Evolutionary conservation across 1,140 invertebrate genomes (phyloP).

Genomic region (Eueides isabella): DNA sequence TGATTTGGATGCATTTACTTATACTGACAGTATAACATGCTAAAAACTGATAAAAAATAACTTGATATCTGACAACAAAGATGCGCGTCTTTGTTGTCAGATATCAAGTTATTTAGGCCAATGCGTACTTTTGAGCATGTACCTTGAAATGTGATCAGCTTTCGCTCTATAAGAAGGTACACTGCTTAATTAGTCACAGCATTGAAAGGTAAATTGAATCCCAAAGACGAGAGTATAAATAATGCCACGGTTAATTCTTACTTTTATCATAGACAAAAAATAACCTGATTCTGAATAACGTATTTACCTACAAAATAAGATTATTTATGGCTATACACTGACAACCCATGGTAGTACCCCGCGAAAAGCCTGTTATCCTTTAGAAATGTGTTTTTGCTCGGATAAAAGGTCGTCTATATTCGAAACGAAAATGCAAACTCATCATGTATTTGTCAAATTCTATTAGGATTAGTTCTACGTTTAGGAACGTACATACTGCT

Average conservation of each 20-base stretch:
- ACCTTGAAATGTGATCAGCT: too few species aligned
- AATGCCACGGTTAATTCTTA: not conserved
- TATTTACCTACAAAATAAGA: not conserved
- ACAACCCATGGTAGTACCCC: not conserved
- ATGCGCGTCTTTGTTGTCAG: too few species aligned
- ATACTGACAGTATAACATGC: too few species aligned
- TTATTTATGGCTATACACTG: slow-evolving; percentile 4
- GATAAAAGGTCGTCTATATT: slow-evolving; percentile 6
- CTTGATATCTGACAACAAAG: too few species aligned
- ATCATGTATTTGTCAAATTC: slow-evolving; percentile 6
- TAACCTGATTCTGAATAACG: not conserved
- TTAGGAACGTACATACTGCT: not conserved
- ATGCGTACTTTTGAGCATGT: too few species aligned
- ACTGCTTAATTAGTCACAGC: too few species aligned
- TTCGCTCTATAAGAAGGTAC: too few species aligned
- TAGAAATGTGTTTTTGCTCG: not conserved
- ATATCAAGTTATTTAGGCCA: too few species aligned
- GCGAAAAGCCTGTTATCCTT: not conserved
- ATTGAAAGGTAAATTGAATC: too few species aligned
- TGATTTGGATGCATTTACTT: too few species aligned
- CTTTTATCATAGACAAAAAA: not conserved
- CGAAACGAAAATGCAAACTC: slow-evolving; percentile 4
- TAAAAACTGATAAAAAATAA: too few species aligned
- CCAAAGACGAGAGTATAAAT: too few species aligned
- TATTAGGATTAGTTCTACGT: not conserved